Evolutionary conservation across 35 echinoderm and acorn worm species (phyloP), one percentile per base, ranked within the genome.

Genomic region (Amphiura filiformis): DNA sequence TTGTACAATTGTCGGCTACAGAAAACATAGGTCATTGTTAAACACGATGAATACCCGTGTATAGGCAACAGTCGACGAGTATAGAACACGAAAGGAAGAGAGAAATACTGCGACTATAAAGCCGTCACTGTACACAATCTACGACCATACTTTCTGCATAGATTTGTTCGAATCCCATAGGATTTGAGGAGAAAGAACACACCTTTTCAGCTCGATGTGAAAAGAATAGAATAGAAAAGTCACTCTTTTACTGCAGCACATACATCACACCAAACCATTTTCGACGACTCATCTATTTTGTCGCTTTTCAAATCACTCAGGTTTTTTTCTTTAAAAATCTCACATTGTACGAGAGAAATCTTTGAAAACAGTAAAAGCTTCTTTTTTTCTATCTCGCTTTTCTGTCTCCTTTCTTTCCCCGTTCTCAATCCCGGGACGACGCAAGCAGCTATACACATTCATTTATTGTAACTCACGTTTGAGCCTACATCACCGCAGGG

Each of bases 1-100:
- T 70, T 70, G 26, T 70, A 70, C 61, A 70, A 70, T 15, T 70
- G 61, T n/a, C 61, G 61, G 28, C 61, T 70, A 70, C 61, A 70
- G 61, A 70, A 70, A 70, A 70, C 61, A 70, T 70, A 70, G 61
- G 61, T 70, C 61, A 70, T 70, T 70, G 61, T 70, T 70, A 70
- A 7, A 4, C 15, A 5, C 17, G 15, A 11, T 70, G 61, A 70
- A 70, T 47, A 47, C 5, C 4, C 7, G 26, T 13, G 28, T 5
- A 30, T 70, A 70, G 61, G 61, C 61, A 70, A 70, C 61, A 70
- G 61, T 23, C n/a, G 26, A 23, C 26, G 61, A 2, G 61, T 4
- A 70, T 70, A 13, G 61, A 70, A 30, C 15, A n/a, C 61, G 41
- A 47, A 70, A 70, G 61, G 26, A 70, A 70, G 9, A 70, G 61